phyloP scores from a whole-genome alignment of 2,888 invertebrate species.

The Metalampra italica region DNA sequence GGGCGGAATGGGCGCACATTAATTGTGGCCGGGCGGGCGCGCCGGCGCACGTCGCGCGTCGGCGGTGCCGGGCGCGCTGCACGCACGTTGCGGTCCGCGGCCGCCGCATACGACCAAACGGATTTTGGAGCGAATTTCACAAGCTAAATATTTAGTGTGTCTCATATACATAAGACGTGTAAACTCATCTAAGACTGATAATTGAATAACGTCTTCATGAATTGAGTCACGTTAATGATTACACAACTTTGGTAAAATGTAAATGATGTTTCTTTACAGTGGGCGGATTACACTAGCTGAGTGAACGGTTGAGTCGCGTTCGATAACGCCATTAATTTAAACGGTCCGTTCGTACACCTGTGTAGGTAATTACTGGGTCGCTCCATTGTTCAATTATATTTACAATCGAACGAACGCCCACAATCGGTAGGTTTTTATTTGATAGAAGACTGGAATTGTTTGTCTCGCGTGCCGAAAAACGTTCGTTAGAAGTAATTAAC shows the following conservation, averaged over 20 bases:
- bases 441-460: conserved; percentile 18
- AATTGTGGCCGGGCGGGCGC: conserved; percentile 34
- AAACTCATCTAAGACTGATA: not conserved
- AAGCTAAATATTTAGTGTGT: not conserved
- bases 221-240: too few relatives aligned
- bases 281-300: conserved; percentile 27
- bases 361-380: conserved; percentile 41
- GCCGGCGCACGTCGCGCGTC: conserved; percentile 20
- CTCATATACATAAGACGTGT: not conserved
- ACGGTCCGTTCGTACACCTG: conserved; percentile 35
- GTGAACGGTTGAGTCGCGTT: conserved; percentile 27
- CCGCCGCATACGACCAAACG: conserved; percentile 17
- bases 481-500: conserved; percentile 46
- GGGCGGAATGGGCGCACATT: conserved; percentile 49
- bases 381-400: conserved; percentile 49
- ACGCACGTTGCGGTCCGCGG: conserved; percentile 29
- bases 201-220: too few relatives aligned
- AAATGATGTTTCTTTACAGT: conserved; percentile 7
- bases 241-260: not conserved
- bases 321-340: conserved; percentile 46
- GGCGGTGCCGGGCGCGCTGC: conserved; percentile 19
- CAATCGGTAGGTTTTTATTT: conserved; percentile 23
- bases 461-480: conserved; percentile 49
- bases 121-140: conserved; percentile 23
- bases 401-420: conserved; percentile 43